A percentile compares a stretch with the other conserved stretches of the same genome.
These are phyloP conservation scores for Pocillopora grandis DNA, from an alignment of 92 coral and sea anemone genomes.

Conservation along the genomic window DNA sequence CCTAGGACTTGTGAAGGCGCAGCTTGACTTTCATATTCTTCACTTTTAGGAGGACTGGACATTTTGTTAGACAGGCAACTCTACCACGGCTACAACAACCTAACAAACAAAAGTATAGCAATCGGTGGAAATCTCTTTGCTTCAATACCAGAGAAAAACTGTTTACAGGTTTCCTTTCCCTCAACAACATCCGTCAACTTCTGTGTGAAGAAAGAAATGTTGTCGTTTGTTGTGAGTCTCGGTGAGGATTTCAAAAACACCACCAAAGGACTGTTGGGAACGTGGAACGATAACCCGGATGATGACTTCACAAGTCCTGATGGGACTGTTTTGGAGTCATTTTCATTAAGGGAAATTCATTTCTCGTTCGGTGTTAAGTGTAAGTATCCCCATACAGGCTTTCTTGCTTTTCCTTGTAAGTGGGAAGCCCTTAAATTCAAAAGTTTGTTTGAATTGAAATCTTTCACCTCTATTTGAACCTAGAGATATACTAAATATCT, in stretches of 20 bases:
- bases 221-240: slow-evolving; percentile 46
- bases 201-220: slow-evolving; percentile 48
- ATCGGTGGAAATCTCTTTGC: slow-evolving; percentile 26
- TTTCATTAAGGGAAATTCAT: slow-evolving; percentile 42
- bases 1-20: too few species aligned
- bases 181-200: slow-evolving; percentile 51
- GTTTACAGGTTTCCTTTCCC: slow-evolving; percentile 52
- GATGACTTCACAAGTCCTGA: slow-evolving; percentile 69
- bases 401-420: too few species aligned
- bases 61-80: too few species aligned
- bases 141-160: slow-evolving; percentile 36
- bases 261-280: slow-evolving; percentile 68
- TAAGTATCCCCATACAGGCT: slow-evolving; percentile 6
- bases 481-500: too few species aligned
- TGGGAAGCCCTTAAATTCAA: too few species aligned
- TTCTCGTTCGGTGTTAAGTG: slow-evolving; percentile 57
- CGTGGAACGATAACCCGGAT: slow-evolving; percentile 58
- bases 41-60: too few species aligned
- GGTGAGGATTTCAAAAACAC: slow-evolving; percentile 38
- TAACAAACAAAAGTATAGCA: too few species aligned
- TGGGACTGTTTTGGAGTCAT: slow-evolving; percentile 43
- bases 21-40: too few species aligned
- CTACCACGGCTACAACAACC: too few species aligned
- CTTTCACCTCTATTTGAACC: too few species aligned
- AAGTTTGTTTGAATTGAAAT: too few species aligned